Evolutionary conservation across 2,888 invertebrate species (phyloP).

Genomic region (Scrobipalpa costella): DNA sequence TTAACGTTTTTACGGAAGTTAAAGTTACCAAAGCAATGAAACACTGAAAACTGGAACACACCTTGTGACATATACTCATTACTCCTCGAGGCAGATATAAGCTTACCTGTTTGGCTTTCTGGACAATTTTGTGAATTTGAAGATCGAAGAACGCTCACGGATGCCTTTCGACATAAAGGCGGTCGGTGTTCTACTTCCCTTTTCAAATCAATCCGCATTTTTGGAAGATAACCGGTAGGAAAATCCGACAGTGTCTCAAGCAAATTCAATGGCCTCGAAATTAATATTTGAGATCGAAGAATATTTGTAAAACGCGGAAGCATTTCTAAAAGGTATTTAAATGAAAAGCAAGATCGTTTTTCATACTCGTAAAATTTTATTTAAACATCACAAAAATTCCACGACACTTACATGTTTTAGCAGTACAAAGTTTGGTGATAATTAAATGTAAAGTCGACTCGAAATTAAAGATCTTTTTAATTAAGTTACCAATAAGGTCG

Average conservation of each 20-base stretch:
- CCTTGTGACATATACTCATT: no score
- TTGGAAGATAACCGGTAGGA: not conserved
- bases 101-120: no score
- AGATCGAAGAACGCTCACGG: not conserved
- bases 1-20: no score
- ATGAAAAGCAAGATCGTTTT: slow-evolving; percentile 2
- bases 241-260: not conserved
- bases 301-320: not conserved
- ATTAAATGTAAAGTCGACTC: not conserved
- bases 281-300: not conserved
- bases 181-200: not conserved
- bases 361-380: slow-evolving; percentile 50
- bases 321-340: not conserved
- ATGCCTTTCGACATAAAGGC: not conserved
- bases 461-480: not conserved
- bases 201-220: not conserved
- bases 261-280: not conserved
- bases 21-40: no score
- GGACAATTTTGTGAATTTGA: not conserved
- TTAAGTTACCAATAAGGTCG: no score
- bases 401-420: not conserved
- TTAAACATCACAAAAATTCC: slow-evolving; percentile 63
- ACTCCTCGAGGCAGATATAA: no score
- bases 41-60: no score
- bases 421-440: not conserved